Conservation (phyloP, 2,888 invertebrate genomes). For the Hydriomena furcata region DNA sequence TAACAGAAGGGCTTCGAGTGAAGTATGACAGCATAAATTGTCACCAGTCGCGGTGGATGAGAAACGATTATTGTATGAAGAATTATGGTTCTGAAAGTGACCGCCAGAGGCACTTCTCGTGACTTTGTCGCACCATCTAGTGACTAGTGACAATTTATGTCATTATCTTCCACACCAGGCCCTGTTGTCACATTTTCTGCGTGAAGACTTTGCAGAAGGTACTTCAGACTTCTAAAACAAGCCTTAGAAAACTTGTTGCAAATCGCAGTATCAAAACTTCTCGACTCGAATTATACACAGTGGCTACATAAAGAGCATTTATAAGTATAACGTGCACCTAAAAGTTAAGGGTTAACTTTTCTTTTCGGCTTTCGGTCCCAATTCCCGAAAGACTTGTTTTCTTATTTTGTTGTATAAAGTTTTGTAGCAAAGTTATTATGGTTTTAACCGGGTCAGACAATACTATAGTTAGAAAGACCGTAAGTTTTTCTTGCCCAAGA, state of each 20-base stretch:
- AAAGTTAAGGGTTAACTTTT: slow-evolving; percentile 10
- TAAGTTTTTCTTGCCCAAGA: neutral
- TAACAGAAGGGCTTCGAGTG: no score
- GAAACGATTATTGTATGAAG: no score
- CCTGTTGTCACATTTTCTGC: no score
- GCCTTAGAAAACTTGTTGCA: neutral
- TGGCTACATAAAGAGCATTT: neutral
- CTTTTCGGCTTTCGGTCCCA: slow-evolving; percentile 20
- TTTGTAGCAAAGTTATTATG: slow-evolving; percentile 9
- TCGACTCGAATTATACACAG: neutral
- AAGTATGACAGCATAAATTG: no score
- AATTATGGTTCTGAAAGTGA: no score
- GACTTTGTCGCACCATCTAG: no score
- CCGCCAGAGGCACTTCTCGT: no score
- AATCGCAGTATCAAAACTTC: no score
- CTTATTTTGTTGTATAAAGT: slow-evolving; percentile 10
- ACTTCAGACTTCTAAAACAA: neutral
- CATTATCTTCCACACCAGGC: no score
- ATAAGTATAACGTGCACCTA: neutral
- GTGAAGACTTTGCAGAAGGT: no score
- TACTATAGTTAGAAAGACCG: neutral
- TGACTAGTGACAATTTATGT: no score
- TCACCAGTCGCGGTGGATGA: no score
- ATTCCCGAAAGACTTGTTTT: slow-evolving; percentile 14
- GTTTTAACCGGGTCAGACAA: slow-evolving; percentile 12